phyloP scores from a whole-genome alignment of 1,140 invertebrate genomes.

The Apis dorsata region DNA sequence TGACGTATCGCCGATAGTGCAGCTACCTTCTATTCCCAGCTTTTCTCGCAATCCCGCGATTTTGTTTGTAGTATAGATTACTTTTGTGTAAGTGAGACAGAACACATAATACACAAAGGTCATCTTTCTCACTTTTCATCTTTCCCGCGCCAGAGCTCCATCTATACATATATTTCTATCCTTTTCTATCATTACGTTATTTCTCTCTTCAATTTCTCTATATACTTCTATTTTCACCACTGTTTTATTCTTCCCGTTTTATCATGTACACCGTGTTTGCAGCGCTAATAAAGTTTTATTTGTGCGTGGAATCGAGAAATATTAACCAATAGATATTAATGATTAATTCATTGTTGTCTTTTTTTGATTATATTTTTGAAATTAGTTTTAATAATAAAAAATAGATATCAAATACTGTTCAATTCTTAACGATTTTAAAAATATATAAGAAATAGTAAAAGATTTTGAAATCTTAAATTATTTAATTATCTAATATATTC shows the following conservation, averaged over 20 bases:
- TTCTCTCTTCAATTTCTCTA: slow-evolving; percentile 2
- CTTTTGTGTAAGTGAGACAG: neutral
- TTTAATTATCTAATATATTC: neutral
- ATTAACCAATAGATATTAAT: neutral
- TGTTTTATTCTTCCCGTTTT: slow-evolving; percentile 18
- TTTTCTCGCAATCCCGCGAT: slow-evolving; percentile 48
- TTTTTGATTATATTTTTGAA: neutral
- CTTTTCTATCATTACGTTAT: neutral
- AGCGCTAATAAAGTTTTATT: slow-evolving; percentile 17
- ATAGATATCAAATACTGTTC: neutral
- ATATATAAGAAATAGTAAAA: too few relatives aligned
- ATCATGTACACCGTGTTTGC: neutral
- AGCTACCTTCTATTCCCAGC: slow-evolving; percentile 74
- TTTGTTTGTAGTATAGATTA: slow-evolving; percentile 55
- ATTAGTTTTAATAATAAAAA: neutral
- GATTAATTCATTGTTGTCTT: neutral
- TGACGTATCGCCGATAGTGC: slow-evolving; percentile 76
- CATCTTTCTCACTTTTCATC: neutral
- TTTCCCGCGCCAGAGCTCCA: neutral
- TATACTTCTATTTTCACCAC: slow-evolving; percentile 15
- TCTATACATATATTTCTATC: neutral
- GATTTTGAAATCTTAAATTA: neutral
- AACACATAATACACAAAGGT: neutral
- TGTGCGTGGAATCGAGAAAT: neutral
- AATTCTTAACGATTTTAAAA: neutral